Evolutionary conservation across 2,113 vertebrate species (phyloP), one percentile per base, ranked within the genome.

Genomic region (Crypturellus undulatus): DNA sequence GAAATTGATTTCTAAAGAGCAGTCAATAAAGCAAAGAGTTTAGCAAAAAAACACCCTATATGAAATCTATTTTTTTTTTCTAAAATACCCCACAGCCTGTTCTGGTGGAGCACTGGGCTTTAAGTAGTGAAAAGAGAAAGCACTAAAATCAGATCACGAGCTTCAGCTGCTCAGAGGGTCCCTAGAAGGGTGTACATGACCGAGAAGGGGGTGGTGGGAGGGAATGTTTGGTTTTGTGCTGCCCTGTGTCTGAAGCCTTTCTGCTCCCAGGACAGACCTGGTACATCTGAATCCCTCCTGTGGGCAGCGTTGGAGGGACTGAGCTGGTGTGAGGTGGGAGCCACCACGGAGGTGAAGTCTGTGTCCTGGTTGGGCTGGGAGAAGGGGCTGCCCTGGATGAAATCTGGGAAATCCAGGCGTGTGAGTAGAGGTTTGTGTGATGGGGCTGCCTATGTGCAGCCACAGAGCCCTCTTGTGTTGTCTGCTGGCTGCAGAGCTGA

Each of bases 401-500:
- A 64, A 3, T 16, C 59, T 69, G 62, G 15, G 75, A 77, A 54
- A 77, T n/a, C 32, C 32, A 42, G 47, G n/a, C 21, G 40, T 11
- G 25, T 30, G 71, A 38, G 45, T 52, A 59, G 25, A 64, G 36
- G 26, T 51, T 20, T 18, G 0, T 5, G 64, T 2, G 88, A 7
- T 13, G 52, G 79, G 38, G 26, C 7, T 87, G 88, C 45, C 90
- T 84, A 36, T 54, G 90, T 18, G 95, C 94, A 90, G 89, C 92
- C 92, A 97, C 93, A 95, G 97, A 95, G 95, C 95, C 94, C 95
- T 94, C 96, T 97, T 15, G 54, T 88, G 94, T 95, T 67, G 34
- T 47, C 72, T 86, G 79, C 79, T 5, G 84, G 34, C 13, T 91
- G 91, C 95, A 73, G 79, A 89, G 4, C 49, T 2, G 70, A 18